A percentile compares a stretch with the other conserved stretches of the same genome.
These are phyloP conservation scores for Trichosurus vulpecula DNA, from an alignment of 2,797 vertebrate species.

Conservation along the genomic window DNA sequence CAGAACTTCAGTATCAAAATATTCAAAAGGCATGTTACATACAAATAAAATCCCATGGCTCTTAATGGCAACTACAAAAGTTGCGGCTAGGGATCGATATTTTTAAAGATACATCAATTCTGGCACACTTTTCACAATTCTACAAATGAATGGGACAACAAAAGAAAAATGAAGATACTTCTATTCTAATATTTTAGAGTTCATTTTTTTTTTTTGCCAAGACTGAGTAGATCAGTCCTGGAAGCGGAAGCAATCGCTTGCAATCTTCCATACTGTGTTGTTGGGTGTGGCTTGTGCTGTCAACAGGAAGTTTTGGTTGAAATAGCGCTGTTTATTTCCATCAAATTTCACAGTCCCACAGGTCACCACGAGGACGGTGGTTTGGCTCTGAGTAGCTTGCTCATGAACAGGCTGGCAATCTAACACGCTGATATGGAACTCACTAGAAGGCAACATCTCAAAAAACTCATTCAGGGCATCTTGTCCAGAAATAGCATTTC, in stretches of 20 bases:
- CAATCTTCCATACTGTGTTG: conserved; percentile 98
- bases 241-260: conserved; percentile 98
- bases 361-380: conserved; percentile 94
- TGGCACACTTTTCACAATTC: neutral
- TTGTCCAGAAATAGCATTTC: conserved; percentile 93
- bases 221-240: conserved; percentile 93
- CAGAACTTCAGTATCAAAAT: neutral
- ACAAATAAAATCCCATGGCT: neutral
- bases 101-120: neutral
- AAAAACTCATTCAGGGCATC: conserved; percentile 94
- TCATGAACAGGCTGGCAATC: conserved; percentile 98
- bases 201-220: neutral
- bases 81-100: neutral
- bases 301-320: conserved; percentile 97
- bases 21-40: neutral
- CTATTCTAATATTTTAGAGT: conserved; percentile 82
- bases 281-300: conserved; percentile 93
- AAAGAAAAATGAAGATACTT: conserved; percentile 55
- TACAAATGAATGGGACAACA: neutral
- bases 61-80: neutral
- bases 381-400: conserved; percentile 97
- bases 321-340: conserved; percentile 96
- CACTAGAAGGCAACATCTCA: conserved; percentile 96
- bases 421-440: conserved; percentile 94
- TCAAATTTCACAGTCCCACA: conserved; percentile 96